Evolutionary conservation across 2,113 vertebrate genomes (phyloP), one percentile per base, ranked within the genome.

Genomic region (Tamias sibiricus): DNA sequence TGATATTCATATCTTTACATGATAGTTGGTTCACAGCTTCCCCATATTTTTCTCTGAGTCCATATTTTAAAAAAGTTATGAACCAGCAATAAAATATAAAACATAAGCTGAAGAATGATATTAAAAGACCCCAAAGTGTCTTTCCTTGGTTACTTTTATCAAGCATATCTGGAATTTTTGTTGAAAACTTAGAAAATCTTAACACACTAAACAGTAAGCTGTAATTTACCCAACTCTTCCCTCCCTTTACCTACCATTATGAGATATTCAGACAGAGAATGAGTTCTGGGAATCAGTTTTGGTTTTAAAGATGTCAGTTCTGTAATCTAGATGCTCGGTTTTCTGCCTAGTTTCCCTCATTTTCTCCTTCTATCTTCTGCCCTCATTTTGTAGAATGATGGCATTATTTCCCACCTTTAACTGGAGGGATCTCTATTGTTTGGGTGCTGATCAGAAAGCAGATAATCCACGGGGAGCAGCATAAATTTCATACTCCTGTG

Each of bases 111-210:
- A 66, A 84, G 8, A 89, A 72, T 95, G 26, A 10, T 22, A 66
- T 71, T 10, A 90, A 64, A 66, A 44, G 35, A 59, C 3, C 37
- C 6, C 1, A 32, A 49, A 49, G 0, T 82, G 22, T 44, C 26
- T 88, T 87, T 90, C 8, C 71, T 85, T 86, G 42, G 16, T 74
- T 87, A 47, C 81, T 66, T 84, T 96, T 91, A 44, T 77, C 44
- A 77, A 59, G 8, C 1, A 68, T 69, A 64, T 47, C 22, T 59
- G 44, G 6, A 79, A 37, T n/a, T 57, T 69, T 91, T 75, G 32
- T 64, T 88, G 42, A 77, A 84, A 28, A 1, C 8, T 6, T 74
- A 13, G 28, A 85, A 28, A 71, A 42, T 79, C 7, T 68, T 52
- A 90, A 85, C 24, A 72, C 30, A 44, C 4, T 57, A 35, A 84